Evolutionary conservation across 2,797 vertebrate genomes (phyloP).

Genomic region (Pipistrellus pipistrellus): DNA sequence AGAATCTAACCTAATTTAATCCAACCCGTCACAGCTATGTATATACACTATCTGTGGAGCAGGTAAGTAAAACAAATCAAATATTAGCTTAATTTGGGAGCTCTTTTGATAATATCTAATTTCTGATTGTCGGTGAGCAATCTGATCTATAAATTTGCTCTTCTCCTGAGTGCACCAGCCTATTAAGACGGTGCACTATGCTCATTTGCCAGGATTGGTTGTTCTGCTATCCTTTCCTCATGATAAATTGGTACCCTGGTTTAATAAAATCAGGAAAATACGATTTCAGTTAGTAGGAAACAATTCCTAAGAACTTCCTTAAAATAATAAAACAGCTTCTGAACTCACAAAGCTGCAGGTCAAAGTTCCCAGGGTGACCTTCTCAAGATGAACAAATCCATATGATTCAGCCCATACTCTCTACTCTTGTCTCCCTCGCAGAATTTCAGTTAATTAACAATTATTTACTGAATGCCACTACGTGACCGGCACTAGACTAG

Average conservation of each 20-base stretch:
- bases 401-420: neutral
- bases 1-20: neutral
- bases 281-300: neutral
- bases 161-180: neutral
- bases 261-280: neutral
- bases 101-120: neutral
- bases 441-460: neutral
- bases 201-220: neutral
- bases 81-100: slow-evolving; percentile 10
- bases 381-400: neutral
- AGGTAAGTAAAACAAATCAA: neutral
- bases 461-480: neutral
- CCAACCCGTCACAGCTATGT: neutral
- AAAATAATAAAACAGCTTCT: neutral
- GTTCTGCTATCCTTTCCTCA: neutral
- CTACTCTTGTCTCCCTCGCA: neutral
- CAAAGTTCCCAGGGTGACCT: neutral
- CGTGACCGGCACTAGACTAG: neutral
- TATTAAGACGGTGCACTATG: neutral
- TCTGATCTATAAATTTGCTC: neutral
- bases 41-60: neutral
- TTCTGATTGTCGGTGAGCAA: neutral
- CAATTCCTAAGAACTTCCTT: neutral
- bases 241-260: neutral
- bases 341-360: neutral